phyloP scores from a whole-genome alignment of 2,113 vertebrate genomes.

The Thomomys bottae region DNA sequence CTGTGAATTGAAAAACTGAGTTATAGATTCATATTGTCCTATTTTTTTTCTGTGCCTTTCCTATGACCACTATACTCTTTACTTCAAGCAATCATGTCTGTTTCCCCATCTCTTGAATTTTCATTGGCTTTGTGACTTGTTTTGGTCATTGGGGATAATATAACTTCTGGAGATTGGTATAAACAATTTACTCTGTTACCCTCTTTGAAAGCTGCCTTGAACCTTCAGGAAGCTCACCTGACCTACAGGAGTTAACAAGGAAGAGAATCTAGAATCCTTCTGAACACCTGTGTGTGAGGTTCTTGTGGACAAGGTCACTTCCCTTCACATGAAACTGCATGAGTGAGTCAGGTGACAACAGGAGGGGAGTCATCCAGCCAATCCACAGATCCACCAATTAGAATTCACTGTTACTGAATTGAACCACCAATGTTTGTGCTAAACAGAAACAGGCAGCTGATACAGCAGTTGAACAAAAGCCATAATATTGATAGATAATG shows the following conservation, averaged over 20 bases:
- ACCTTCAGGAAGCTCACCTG: not conserved
- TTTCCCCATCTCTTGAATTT: not conserved
- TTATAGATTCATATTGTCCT: not conserved
- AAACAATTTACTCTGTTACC: not conserved
- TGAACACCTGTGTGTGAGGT: not conserved
- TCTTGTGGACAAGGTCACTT: not conserved
- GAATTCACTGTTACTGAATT: not conserved
- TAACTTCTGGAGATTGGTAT: not conserved
- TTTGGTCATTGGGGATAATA: not conserved
- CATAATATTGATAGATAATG: not conserved
- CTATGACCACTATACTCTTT: not conserved
- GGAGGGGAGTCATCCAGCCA: not conserved
- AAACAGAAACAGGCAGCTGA: not conserved
- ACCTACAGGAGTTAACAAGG: not conserved
- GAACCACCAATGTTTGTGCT: not conserved
- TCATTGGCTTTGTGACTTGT: not conserved
- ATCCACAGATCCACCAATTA: not conserved
- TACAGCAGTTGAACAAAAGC: not conserved
- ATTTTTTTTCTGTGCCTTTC: not conserved
- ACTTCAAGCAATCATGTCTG: not conserved
- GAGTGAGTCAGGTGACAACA: not conserved
- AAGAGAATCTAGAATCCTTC: not conserved
- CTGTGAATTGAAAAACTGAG: not conserved
- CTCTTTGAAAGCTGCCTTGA: not conserved
- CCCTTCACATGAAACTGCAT: not conserved